Percentiles rank a stretch among this genome's conserved stretches.
Evolutionary conservation across 1,140 invertebrate genomes (phyloP).

Genomic region (Gryon sp.): DNA sequence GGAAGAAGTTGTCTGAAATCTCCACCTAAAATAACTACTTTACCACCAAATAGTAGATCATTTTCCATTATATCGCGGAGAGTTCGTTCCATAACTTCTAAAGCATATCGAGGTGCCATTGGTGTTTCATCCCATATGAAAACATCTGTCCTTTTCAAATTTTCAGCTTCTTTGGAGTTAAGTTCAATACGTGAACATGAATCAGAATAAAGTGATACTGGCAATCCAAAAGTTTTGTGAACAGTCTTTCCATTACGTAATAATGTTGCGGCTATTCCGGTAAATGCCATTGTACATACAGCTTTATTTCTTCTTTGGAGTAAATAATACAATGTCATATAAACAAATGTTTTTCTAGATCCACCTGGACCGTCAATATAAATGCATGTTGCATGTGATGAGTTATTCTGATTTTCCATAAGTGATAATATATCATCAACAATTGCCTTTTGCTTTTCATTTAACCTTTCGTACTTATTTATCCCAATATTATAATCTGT

Average conservation of each 20-base stretch:
- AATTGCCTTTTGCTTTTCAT: constrained; percentile 8
- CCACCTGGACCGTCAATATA: too few species aligned
- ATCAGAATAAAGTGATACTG: constrained; percentile 42
- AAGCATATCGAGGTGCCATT: too few species aligned
- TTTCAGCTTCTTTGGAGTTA: too few species aligned
- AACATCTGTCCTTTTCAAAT: too few species aligned
- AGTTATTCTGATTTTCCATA: background rate
- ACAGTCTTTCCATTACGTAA: constrained; percentile 23
- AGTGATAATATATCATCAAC: constrained; percentile 10
- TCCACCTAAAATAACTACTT: too few species aligned
- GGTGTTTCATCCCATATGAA: too few species aligned
- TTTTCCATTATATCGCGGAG: too few species aligned
- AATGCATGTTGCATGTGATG: background rate
- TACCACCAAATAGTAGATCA: too few species aligned
- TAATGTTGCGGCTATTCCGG: too few species aligned
- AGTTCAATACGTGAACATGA: constrained; percentile 50
- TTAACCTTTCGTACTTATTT: constrained; percentile 2
- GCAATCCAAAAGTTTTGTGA: constrained; percentile 37
- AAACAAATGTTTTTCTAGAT: constrained; percentile 53
- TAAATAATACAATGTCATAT: constrained; percentile 32
- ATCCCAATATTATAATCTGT: background rate
- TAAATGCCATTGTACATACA: too few species aligned
- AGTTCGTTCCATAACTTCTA: too few species aligned
- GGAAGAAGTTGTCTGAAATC: too few species aligned
- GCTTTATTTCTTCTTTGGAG: constrained; percentile 4